Base-by-base conservation (phyloP, 92 coral and sea anemone genomes). In the Parazoanthus atlanticus region DNA sequence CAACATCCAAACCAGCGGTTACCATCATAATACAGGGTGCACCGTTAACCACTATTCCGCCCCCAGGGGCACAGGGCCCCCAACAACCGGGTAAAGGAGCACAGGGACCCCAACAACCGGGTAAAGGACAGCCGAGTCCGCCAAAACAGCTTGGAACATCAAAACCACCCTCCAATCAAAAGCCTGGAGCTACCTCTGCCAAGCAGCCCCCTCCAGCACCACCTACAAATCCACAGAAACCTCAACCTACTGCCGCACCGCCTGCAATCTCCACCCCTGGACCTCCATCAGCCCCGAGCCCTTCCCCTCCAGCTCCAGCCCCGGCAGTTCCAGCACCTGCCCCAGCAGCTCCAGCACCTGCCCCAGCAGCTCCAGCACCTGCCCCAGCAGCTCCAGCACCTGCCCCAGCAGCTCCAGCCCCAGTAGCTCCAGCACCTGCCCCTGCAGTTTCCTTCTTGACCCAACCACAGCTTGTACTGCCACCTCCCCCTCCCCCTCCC, bases 11-110 rank as follows among this genome's bases (percentile, higher is more conserved):
- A 30, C 87, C 87, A 19, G 87, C 87, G 26, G 78, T 84, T 25
- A 84, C 87, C 19, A 84, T 84, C 33, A 46, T 84, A 41, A 84
- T 84, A 43, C 87, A 84, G 38, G 87, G 87, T 40, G 87, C 78
- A 16, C 64, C 87, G 12, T 15, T n/a, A 43, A 84, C 86, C 33
- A 41, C 78, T 2, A 75, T 41, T n/a, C 78, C 74, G 28, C 87
- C 78, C 15, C 66, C 10, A 12, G 40, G 41, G 19, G 65, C 28
- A 75, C 52, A 38, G 58, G 58, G 19, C 2, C 38, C 76, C 33
- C 86, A 19, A 54, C 36, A 41, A 46, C 77, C 76, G 9, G 76
- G 67, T 6, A 38, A 9, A 4, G 38, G 41, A 3, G 64, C 28
- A 74, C 49, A 23, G 56, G 56, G 56, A 0, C 58, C 75, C 33